Evolutionary conservation across 2,113 vertebrate species (phyloP), one percentile per base, ranked within the genome.

Genomic region (Camelus dromedarius): DNA sequence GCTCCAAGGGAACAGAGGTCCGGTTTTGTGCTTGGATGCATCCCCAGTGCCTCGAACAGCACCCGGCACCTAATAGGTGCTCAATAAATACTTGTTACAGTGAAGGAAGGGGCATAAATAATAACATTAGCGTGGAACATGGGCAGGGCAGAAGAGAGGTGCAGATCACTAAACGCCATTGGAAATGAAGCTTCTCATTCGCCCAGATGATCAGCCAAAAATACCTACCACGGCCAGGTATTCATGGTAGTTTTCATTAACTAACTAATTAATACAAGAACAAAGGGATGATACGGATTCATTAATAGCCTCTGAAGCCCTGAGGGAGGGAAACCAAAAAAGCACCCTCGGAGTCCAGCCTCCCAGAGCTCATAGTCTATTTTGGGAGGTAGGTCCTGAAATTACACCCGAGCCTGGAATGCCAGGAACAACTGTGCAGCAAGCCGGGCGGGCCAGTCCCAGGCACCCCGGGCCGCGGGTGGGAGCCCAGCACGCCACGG

Each of bases 381-480:
- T 98, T 97, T 83, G 82, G 94, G 98, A 97, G 48, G 69, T 91
- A 89, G 82, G 77, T 95, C 93, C 86, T 98, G 98, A 98, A 98
- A 98, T 98, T 97, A 95, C 97, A 98, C 89, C 97, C 42, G 13
- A 89, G 93, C 73, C 62, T 94, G 95, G 96, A 97, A 98, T 97
- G 97, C 60, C 30, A 80, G 42, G 72, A 95, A 87, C 97, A 97
- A 95, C 95, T 95, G 96, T 82, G 48, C 60, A 86, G 58, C 46
- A 72, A 60, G 76, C 0, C 20, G 30, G 86, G 62, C 77, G 83
- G 46, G 76, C 42, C 26, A 28, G 80, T n/a, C 75, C 64, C 81
- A 76, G 5, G 50, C 20, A 60, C 56, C 42, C 35, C 8, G 10
- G 60, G 52, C 81, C 24, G 16, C 28, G 3, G 18, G 15, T 13